phyloP scores from a whole-genome alignment of 2,888 invertebrate genomes.

The Leptodirus hochenwartii region DNA sequence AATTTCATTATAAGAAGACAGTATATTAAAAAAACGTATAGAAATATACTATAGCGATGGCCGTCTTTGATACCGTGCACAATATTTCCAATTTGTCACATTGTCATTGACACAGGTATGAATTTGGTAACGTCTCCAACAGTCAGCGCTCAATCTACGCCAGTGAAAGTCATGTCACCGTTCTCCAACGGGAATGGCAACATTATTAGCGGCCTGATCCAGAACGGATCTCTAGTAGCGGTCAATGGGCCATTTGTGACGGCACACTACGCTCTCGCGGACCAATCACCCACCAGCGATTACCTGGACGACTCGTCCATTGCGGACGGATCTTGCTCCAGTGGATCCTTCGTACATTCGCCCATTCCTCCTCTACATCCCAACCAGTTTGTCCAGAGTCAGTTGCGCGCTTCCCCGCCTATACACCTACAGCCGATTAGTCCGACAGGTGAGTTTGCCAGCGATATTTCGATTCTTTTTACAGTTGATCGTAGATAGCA shows the following conservation, averaged over 20 bases:
- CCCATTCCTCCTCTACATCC: slow-evolving; percentile 22
- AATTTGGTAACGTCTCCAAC: slow-evolving; percentile 25
- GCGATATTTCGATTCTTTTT: too few relatives aligned
- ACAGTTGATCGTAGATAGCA: too few relatives aligned
- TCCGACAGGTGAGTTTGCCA: too few relatives aligned
- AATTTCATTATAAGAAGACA: too few relatives aligned
- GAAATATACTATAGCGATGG: too few relatives aligned
- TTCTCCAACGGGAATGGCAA: slow-evolving; percentile 2
- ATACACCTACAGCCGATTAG: too few relatives aligned
- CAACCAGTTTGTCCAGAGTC: too few relatives aligned
- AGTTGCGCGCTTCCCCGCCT: too few relatives aligned
- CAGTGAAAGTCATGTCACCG: slow-evolving; percentile 18
- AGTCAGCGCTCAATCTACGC: slow-evolving; percentile 21
- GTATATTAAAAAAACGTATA: too few relatives aligned
- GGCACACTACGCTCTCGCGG: slow-evolving; percentile 18
- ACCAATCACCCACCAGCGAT: slow-evolving; percentile 35
- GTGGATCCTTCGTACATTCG: slow-evolving; percentile 26
- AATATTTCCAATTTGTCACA: too few relatives aligned
- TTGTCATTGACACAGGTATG: slow-evolving; percentile 30
- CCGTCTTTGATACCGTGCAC: too few relatives aligned
- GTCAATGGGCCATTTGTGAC: too few relatives aligned
- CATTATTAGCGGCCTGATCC: slow-evolving; percentile 1
- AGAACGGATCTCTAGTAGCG: slow-evolving; percentile 10
- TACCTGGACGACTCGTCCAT: slow-evolving; percentile 34
- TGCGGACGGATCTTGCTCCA: slow-evolving; percentile 28